Evolutionary conservation across 2,797 vertebrate genomes (phyloP).

Genomic region (Pangasius djambal): DNA sequence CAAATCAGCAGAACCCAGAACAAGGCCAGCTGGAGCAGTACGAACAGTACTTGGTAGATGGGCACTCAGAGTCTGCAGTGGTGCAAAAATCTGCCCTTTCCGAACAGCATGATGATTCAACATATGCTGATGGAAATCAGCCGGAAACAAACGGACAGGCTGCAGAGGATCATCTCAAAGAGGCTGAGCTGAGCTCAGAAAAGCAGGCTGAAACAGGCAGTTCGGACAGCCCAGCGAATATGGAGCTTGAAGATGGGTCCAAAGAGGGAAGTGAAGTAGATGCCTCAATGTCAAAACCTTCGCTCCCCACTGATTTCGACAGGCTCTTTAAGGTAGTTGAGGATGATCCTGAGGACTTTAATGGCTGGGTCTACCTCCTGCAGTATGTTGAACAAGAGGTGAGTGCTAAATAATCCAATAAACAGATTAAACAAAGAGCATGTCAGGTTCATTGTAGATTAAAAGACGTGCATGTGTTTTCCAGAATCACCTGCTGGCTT

Average conservation of each 20-base stretch:
- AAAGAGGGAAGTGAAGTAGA: conserved; percentile 76
- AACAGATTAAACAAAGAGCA: background rate
- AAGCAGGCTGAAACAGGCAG: conserved; percentile 67
- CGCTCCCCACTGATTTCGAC: conserved; percentile 88
- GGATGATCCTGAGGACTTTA: conserved; percentile 95
- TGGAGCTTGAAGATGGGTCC: conserved; percentile 78
- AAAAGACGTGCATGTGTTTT: background rate
- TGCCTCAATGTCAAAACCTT: conserved; percentile 65
- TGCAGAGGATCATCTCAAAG: conserved; percentile 38
- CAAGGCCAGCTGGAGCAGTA: conserved; percentile 64
- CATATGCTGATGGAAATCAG: background rate
- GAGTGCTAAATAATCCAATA: conserved; percentile 53
- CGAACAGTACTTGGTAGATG: conserved; percentile 58
- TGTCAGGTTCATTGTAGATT: background rate
- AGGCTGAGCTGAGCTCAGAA: conserved; percentile 20
- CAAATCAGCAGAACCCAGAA: conserved; percentile 28
- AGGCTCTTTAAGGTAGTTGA: conserved; percentile 91
- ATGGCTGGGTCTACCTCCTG: conserved; percentile 94
- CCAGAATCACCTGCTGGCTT: conserved; percentile 87
- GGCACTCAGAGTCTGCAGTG: conserved; percentile 23
- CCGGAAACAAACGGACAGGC: conserved; percentile 76
- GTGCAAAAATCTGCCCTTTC: conserved; percentile 11
- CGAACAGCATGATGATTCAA: background rate
- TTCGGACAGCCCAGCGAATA: conserved; percentile 74
- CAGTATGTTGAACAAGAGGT: conserved; percentile 98